Percentiles rank a stretch among this genome's conserved stretches.
Conservation (phyloP, 2,113 vertebrate genomes). For the Chloroceryle aenea region DNA sequence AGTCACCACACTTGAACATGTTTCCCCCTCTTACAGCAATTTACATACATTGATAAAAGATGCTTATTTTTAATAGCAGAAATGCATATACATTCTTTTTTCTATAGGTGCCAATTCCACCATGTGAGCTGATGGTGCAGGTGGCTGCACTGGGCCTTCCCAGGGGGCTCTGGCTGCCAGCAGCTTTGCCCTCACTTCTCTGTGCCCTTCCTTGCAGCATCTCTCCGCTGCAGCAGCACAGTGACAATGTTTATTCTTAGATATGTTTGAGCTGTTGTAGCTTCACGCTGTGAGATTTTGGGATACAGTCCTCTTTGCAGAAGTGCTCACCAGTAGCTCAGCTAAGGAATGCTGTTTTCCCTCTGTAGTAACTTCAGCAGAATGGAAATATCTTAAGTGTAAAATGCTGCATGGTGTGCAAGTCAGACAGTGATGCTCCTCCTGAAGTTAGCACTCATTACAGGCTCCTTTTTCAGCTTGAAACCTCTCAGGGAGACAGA, state of each 20-base stretch:
- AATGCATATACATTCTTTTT: not conserved
- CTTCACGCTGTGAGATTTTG: not conserved
- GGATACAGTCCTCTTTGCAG: not conserved
- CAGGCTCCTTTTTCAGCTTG: not conserved
- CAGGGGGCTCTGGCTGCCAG: not conserved
- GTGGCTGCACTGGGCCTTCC: not conserved
- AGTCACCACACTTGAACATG: slow-evolving; percentile 47
- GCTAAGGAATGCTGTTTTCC: not conserved
- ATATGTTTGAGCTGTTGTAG: not conserved
- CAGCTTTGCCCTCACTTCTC: not conserved
- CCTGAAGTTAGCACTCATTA: not conserved
- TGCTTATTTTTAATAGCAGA: slow-evolving; percentile 45
- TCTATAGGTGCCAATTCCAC: not conserved
- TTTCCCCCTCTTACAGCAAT: slow-evolving; percentile 9
- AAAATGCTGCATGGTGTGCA: fast-evolving
- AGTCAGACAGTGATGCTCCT: not conserved
- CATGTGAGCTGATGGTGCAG: not conserved
- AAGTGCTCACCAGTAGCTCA: not conserved
- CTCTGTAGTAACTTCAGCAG: not conserved
- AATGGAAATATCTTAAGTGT: not conserved
- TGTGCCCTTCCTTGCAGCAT: not conserved
- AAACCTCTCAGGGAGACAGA: not conserved
- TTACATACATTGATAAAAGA: slow-evolving; percentile 41
- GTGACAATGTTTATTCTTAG: not conserved
- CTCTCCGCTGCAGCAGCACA: fast-evolving